A percentile compares a stretch with the other conserved stretches of the same genome.
These are phyloP conservation scores for Halcyon senegalensis DNA, from an alignment of 2,113 vertebrate genomes.

Conservation along the genomic window DNA sequence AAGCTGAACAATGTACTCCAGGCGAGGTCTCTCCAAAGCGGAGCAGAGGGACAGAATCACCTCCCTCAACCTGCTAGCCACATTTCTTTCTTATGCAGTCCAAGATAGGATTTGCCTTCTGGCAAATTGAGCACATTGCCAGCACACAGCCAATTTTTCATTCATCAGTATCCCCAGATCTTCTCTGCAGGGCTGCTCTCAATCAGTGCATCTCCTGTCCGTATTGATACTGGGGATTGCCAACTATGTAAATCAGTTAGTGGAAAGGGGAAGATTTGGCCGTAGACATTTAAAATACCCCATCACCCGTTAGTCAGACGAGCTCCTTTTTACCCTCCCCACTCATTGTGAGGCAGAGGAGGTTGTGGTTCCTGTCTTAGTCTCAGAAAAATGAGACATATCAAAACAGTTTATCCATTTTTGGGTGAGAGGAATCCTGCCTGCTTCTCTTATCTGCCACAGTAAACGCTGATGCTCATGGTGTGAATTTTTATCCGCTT, in stretches of 20 bases:
- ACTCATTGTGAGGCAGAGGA: not conserved
- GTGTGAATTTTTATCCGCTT: not conserved
- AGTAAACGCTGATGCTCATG: not conserved
- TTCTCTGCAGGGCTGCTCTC: not conserved
- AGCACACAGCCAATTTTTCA: accelerated
- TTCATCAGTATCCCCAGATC: not conserved
- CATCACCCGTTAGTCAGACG: not conserved
- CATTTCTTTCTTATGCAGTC: accelerated
- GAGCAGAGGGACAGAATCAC: not conserved
- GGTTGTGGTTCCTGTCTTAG: not conserved
- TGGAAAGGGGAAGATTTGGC: not conserved
- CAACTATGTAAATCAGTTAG: not conserved
- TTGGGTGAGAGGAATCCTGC: not conserved
- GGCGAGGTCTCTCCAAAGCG: not conserved
- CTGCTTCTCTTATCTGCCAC: not conserved
- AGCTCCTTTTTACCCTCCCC: not conserved
- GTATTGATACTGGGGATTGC: not conserved
- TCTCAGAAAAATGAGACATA: not conserved
- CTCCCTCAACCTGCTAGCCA: not conserved
- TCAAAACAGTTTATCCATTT: not conserved
- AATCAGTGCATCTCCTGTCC: not conserved
- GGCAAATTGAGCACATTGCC: accelerated
- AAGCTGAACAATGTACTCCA: not conserved
- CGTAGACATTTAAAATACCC: not conserved
- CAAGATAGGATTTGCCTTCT: accelerated